Base-by-base conservation (phyloP, 2,113 vertebrate genomes). In the Gadus macrocephalus region DNA sequence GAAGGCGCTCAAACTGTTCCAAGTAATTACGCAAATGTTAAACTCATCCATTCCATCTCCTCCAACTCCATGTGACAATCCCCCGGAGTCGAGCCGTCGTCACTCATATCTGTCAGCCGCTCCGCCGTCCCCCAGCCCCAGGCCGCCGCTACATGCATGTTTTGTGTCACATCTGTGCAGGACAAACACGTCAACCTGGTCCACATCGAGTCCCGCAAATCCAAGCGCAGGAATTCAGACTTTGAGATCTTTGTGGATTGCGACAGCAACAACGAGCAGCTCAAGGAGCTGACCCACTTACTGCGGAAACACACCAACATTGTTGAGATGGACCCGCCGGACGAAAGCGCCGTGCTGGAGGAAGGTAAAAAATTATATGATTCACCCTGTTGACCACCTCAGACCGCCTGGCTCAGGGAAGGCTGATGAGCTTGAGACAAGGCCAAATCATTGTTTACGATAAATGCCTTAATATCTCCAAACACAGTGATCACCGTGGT, bases 211-310 rank as follows among this genome's bases (percentile, higher is more conserved):
- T 98, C 97, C 72, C 91, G 96, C 59, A 98, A 95, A 85, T 98
- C 96, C 55, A 98, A 92, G 83, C 91, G 95, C 83, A 93, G 94
- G 78, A 97, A 93, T 90, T 98, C 97, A 0, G 97, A 98, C 85
- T 96, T 98, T 66, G 97, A 99, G 87, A 96, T 99, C 74, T 96
- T 97, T 42, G 91, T 99, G 84, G 96, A 98, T 84, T 98, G 97
- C 67, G 96, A 98, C 91, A 97, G 95, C 81, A 93, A 93, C 87
- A 91, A 94, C 31, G 95, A 98, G 78, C 95, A 98, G 77, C 82
- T 98, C 78, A 95, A 93, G 20, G 95, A 98, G 76, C 92, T 99
- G 77, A 94, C 96, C 82, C 95, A 96, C 49, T 86, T 98, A 68
- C 90, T 99, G 72, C 91, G 91, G 72, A 94, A 94, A 76, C 95